Base-by-base conservation (phyloP, 2,888 invertebrate genomes). In the Drosophila anomelani region DNA sequence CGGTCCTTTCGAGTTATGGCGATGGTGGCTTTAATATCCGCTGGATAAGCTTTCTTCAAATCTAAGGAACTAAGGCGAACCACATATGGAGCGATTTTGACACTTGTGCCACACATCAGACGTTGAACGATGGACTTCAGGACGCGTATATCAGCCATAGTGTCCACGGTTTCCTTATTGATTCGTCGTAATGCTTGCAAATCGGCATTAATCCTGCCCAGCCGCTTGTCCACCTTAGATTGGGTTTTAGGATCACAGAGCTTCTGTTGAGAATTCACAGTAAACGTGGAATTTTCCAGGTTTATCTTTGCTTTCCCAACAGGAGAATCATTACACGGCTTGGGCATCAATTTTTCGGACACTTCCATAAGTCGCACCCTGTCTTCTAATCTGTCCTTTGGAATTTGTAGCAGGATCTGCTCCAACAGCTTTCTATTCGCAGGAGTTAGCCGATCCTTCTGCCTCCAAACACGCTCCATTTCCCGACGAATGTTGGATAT, bases 281-380 rank as follows among this genome's bases (percentile, higher is more conserved):
- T 23, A n/a, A 32, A 38, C 5, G 9, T 43, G 8, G n/a, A 12
- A 2, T 3, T 17, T n/a, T 2, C 2, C 17, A 20, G 5, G 15
- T 23, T 4, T 15, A 15, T n/a, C 12, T 46, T 4, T 13, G 34
- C 34, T 9, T 53, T 29, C 15, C 2, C 23, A 17, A 12, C 6
- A n/a, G 32, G 1, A n/a, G 23, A 23, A 1, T 60, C 13, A 2
- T 17, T 36, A 10, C 36, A 67, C 6, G 46, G 67, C n/a, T 49
- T 66, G 4, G 46, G 9, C 13, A 9, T 29, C 13, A 61, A 4
- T 6, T 38, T n/a, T 13, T 49, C 64, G 3, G 62, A 41, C 0
- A 80, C 39, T n/a, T 80, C 80, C 76, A 80, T 78, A 4, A 81
- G 55, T 6, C 44, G 46, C n/a, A 84, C 58, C 2, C 61, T 57